phyloP scores from a whole-genome alignment of 2,797 vertebrate species.

The Sciurus carolinensis region DNA sequence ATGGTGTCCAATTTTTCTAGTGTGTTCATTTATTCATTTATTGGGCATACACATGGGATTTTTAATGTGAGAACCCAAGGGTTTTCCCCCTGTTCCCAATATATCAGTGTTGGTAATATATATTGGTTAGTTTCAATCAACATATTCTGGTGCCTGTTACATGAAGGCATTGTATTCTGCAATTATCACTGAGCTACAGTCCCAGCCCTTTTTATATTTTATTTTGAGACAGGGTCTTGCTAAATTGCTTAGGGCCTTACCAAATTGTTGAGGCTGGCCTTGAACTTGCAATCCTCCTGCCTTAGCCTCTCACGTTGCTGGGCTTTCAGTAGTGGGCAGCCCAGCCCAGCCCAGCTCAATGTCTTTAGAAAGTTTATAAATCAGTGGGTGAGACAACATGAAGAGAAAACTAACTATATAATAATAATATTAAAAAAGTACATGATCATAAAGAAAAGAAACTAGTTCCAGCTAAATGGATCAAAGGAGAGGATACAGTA shows the following conservation, averaged over 20 bases:
- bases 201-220: no score
- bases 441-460: not conserved
- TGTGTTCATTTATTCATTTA: not conserved
- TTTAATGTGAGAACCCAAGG: not conserved
- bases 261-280: no score
- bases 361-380: slow-evolving; percentile 22
- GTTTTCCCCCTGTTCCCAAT: not conserved
- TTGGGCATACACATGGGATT: not conserved
- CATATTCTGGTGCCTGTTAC: not conserved
- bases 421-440: not conserved
- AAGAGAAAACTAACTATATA: not conserved
- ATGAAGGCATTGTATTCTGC: not conserved
- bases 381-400: not conserved
- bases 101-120: not conserved
- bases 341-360: not conserved
- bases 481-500: not conserved
- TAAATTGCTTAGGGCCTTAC: no score
- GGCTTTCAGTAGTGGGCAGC: no score
- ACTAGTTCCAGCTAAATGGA: not conserved
- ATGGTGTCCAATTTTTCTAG: not conserved
- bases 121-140: not conserved
- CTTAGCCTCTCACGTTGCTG: no score
- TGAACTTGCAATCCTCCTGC: no score
- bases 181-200: no score
- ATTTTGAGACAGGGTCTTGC: no score